A percentile compares a stretch with the other conserved stretches of the same genome.
phyloP scores from a whole-genome alignment of 2,113 vertebrate species.

The Anseranas semipalmata region DNA sequence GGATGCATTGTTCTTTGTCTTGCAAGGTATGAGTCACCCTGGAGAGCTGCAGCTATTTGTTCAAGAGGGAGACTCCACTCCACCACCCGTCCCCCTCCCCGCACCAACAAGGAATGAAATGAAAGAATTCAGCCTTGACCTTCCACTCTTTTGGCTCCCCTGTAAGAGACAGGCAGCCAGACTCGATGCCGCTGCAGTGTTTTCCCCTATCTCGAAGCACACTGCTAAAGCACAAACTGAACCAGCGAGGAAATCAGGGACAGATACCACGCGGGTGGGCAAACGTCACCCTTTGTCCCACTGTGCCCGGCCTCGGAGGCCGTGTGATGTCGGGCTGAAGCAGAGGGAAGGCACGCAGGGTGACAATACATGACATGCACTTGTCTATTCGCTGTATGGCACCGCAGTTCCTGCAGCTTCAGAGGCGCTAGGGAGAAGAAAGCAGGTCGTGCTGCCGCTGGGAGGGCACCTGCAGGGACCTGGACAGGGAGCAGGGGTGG shows the following conservation, averaged over 20 bases:
- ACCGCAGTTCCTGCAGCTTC: background rate
- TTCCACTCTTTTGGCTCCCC: background rate
- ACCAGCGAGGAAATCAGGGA: background rate
- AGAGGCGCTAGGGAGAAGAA: background rate
- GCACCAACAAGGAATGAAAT: background rate
- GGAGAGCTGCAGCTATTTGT: background rate
- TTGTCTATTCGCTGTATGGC: background rate
- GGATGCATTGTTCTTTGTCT: constrained; percentile 38
- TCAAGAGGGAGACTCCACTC: background rate
- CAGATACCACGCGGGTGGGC: fast-evolving
- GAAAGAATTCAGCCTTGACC: background rate
- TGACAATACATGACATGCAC: background rate
- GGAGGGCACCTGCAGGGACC: fast-evolving
- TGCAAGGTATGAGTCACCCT: background rate
- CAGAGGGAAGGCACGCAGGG: background rate
- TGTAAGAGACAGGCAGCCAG: background rate
- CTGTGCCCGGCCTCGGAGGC: background rate
- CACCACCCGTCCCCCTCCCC: background rate
- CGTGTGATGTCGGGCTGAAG: fast-evolving
- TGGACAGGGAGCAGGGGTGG: background rate
- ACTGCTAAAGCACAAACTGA: background rate
- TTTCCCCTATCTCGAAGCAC: background rate
- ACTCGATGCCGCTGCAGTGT: background rate
- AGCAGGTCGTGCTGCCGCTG: background rate
- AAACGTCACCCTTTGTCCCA: background rate